A percentile compares a stretch with the other conserved stretches of the same genome.
These are phyloP conservation scores for Megaleporinus macrocephalus DNA, from an alignment of 2,113 vertebrate genomes.

Conservation along the genomic window DNA sequence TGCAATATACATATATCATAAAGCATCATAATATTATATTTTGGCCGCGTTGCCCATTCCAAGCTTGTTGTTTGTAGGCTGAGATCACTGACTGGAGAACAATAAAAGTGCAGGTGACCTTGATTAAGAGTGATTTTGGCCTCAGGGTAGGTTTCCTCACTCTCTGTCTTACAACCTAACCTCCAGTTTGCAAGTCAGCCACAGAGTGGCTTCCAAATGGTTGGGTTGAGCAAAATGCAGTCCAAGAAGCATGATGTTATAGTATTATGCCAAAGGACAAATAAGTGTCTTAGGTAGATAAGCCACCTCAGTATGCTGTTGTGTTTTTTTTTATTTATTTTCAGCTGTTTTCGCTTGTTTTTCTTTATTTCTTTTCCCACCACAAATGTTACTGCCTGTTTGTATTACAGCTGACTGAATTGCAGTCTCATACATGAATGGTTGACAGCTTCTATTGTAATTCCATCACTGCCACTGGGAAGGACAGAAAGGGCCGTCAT, in stretches of 20 bases:
- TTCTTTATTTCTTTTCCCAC: neutral
- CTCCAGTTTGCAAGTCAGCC: neutral
- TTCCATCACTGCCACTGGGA: slow-evolving; percentile 1
- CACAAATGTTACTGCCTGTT: slow-evolving; percentile 4
- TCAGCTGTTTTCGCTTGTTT: neutral
- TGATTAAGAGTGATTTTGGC: neutral
- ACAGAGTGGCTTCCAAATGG: neutral
- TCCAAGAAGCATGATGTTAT: neutral
- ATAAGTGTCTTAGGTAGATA: neutral
- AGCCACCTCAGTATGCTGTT: neutral
- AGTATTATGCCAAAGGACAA: neutral
- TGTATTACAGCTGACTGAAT: neutral
- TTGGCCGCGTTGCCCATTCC: too few relatives aligned
- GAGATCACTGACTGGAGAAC: neutral
- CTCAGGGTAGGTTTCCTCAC: neutral
- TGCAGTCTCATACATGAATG: slow-evolving; percentile 14
- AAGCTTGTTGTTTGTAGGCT: neutral
- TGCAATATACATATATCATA: too few relatives aligned
- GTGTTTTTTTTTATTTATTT: slow-evolving; percentile 3
- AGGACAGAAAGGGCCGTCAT: slow-evolving; percentile 4
- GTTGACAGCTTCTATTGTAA: neutral
- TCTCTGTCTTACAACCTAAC: neutral
- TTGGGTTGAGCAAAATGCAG: neutral
- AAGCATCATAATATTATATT: too few relatives aligned
- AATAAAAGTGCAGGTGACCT: neutral